phyloP scores from a whole-genome alignment of 2,888 invertebrate species.

The Dolichopus griseipennis region DNA sequence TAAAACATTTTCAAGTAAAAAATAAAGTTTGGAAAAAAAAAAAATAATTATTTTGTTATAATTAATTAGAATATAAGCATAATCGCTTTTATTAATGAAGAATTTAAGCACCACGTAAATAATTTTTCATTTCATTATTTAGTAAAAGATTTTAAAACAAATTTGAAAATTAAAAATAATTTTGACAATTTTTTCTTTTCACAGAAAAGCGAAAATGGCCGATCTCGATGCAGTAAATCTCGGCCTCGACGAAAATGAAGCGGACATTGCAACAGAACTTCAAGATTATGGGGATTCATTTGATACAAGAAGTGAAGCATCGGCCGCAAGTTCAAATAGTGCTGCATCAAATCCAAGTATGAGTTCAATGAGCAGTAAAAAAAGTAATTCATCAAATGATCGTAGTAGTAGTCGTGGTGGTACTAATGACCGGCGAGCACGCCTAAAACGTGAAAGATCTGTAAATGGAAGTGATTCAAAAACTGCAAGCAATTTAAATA shows the following conservation, averaged over 20 bases:
- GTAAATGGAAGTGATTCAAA: constrained; percentile 20
- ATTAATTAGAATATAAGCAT: not conserved
- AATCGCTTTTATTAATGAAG: constrained; percentile 3
- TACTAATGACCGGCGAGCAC: constrained; percentile 44
- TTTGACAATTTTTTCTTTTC: not conserved
- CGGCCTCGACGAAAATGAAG: constrained; percentile 57
- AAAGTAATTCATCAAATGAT: constrained; percentile 39
- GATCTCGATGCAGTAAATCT: constrained; percentile 53
- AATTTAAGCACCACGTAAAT: constrained; percentile 6
- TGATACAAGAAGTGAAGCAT: constrained; percentile 82
- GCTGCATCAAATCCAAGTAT: constrained; percentile 66
- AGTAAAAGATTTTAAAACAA: not conserved
- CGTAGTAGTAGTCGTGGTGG: not conserved
- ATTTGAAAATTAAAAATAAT: not conserved
- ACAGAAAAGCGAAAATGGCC: constrained; percentile 35
- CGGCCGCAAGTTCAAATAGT: constrained; percentile 64
- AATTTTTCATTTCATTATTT: not conserved
- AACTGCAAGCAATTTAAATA: constrained; percentile 20
- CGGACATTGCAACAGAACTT: constrained; percentile 70
- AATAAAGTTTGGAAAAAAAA: not conserved
- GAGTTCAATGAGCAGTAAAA: constrained; percentile 58
- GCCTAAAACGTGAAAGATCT: constrained; percentile 48
- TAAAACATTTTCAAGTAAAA: constrained; percentile 1
- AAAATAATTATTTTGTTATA: constrained; percentile 3
- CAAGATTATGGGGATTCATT: constrained; percentile 60